Conservation (phyloP, 2,888 invertebrate genomes). For the Lissocephala sabroskyi region DNA sequence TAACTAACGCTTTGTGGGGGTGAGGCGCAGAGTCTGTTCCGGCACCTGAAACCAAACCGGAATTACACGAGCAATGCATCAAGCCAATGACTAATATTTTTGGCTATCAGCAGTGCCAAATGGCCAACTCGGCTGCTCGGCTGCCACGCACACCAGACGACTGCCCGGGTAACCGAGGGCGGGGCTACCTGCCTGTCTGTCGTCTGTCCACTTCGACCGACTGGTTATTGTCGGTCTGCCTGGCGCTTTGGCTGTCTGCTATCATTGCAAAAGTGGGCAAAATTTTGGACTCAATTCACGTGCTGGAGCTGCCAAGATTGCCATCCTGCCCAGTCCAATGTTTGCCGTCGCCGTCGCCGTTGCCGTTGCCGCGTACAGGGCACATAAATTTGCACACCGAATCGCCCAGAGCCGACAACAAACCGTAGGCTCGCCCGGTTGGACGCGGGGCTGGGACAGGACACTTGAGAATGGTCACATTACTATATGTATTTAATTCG, state of each 20-base stretch:
- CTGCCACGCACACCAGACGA: too few relatives aligned
- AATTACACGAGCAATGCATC: too few relatives aligned
- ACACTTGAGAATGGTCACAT: too few relatives aligned
- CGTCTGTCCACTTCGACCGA: constrained; percentile 9
- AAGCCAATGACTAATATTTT: constrained; percentile 60
- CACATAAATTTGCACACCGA: constrained; percentile 60
- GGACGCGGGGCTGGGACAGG: too few relatives aligned
- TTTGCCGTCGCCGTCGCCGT: constrained; percentile 33
- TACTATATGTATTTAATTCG: constrained; percentile 57
- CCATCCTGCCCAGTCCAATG: constrained; percentile 32
- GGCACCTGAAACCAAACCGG: background rate
- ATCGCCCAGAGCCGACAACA: constrained; percentile 46
- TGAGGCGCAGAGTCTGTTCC: background rate
- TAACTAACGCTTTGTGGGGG: too few relatives aligned
- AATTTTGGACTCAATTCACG: constrained; percentile 69
- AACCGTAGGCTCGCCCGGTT: too few relatives aligned
- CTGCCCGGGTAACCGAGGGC: too few relatives aligned
- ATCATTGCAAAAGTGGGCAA: constrained; percentile 63
- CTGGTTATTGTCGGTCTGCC: constrained; percentile 13
- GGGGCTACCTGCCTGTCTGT: constrained; percentile 4
- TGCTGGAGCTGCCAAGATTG: constrained; percentile 68
- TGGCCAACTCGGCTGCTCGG: constrained; percentile 48
- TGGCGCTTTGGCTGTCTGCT: constrained; percentile 31
- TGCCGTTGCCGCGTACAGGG: constrained; percentile 2
- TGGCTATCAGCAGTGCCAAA: constrained; percentile 53